Conservation (phyloP, 2,888 invertebrate species). For the Chrysolina haemoptera region DNA sequence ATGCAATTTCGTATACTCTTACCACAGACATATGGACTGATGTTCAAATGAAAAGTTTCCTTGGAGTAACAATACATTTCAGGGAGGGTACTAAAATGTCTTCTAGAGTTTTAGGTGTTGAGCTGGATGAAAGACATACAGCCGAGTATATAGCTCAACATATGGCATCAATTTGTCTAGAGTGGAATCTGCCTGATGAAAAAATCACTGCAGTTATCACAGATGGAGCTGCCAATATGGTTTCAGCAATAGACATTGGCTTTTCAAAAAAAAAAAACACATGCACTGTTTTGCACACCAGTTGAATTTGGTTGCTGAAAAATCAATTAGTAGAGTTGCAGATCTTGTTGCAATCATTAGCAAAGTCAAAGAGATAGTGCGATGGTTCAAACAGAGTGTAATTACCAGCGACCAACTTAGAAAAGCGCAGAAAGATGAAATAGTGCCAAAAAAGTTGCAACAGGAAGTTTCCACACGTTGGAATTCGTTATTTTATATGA, state of each 20-base stretch:
- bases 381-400: slow-evolving; percentile 39
- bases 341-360: background rate
- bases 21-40: slow-evolving; percentile 54
- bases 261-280: background rate
- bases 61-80: slow-evolving; percentile 49
- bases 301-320: background rate
- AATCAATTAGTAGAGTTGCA: background rate
- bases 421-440: slow-evolving; percentile 17
- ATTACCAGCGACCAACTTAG: slow-evolving; percentile 32
- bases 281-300: background rate
- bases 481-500: slow-evolving; percentile 60
- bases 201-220: background rate
- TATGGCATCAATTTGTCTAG: slow-evolving; percentile 26
- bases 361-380: slow-evolving; percentile 34
- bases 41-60: slow-evolving; percentile 47
- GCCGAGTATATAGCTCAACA: slow-evolving; percentile 32
- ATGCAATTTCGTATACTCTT: slow-evolving; percentile 2
- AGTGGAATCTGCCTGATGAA: background rate
- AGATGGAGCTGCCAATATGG: background rate
- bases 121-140: slow-evolving; percentile 40
- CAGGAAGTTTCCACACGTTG: slow-evolving; percentile 59
- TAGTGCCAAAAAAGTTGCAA: slow-evolving; percentile 44
- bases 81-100: slow-evolving; percentile 24
- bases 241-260: background rate
- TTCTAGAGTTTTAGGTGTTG: slow-evolving; percentile 31